Percentiles rank a stretch among this genome's conserved stretches.
Conservation (phyloP, 2,113 vertebrate genomes). For the Pterocles orientalis region DNA sequence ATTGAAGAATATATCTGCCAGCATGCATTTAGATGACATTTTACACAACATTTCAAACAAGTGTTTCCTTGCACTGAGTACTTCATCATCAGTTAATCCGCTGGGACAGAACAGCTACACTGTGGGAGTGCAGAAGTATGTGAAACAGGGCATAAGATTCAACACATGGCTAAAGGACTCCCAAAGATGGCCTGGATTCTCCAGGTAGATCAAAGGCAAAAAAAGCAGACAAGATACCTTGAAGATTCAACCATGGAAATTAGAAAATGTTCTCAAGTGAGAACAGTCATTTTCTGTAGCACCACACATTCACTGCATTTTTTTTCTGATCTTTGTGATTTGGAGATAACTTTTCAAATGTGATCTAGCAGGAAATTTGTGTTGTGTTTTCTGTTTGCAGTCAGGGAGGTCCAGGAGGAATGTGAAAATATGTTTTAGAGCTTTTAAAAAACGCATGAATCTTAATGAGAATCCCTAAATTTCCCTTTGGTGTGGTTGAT, state of each 20-base stretch:
- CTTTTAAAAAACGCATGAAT: not conserved
- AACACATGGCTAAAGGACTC: not conserved
- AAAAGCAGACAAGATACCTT: not conserved
- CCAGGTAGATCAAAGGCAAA: not conserved
- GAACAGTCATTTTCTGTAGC: not conserved
- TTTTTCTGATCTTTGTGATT: not conserved
- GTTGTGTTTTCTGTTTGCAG: not conserved
- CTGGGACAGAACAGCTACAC: not conserved
- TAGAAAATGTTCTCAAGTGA: not conserved
- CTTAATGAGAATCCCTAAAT: slow-evolving; percentile 5
- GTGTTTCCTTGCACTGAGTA: not conserved
- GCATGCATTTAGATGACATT: not conserved
- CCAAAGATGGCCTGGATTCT: slow-evolving; percentile 15
- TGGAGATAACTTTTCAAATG: not conserved
- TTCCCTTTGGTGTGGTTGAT: not conserved
- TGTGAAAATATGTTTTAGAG: not conserved
- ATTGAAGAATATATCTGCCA: not conserved
- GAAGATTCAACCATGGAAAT: not conserved
- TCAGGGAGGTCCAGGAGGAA: not conserved
- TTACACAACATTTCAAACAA: not conserved
- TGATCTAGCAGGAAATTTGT: not conserved
- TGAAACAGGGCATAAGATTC: slow-evolving; percentile 7
- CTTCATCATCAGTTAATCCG: not conserved
- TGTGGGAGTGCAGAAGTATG: not conserved
- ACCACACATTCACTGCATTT: not conserved